Evolutionary conservation across 2,797 vertebrate species (phyloP).

Genomic region (Danio kyathit): DNA sequence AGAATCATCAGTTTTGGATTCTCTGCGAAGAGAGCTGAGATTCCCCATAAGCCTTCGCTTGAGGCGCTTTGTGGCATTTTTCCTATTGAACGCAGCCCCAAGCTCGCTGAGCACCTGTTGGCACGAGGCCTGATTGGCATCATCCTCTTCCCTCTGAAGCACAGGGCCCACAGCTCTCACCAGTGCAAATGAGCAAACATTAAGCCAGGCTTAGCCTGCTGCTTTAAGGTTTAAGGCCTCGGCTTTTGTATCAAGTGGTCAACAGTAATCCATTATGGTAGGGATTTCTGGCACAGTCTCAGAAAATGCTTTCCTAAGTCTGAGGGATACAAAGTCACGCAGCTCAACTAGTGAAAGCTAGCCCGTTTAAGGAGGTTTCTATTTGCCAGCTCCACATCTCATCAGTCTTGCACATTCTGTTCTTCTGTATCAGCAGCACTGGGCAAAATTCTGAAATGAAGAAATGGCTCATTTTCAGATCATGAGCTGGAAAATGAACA

Average conservation of each 20-base stretch:
- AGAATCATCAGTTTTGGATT: conserved; percentile 50
- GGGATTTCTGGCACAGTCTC: conserved; percentile 42
- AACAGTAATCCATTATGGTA: conserved; percentile 49
- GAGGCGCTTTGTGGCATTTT: conserved; percentile 28
- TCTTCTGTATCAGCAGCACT: not conserved
- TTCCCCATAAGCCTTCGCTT: conserved; percentile 46
- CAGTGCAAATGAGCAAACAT: conserved; percentile 33
- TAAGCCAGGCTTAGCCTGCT: conserved; percentile 40
- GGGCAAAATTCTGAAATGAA: not conserved
- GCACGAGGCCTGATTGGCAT: conserved; percentile 52
- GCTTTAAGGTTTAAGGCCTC: conserved; percentile 42
- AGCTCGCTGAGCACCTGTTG: conserved; percentile 51
- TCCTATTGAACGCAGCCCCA: conserved; percentile 28
- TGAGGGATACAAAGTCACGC: not conserved
- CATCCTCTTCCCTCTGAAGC: conserved; percentile 28
- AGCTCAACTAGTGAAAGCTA: conserved; percentile 26
- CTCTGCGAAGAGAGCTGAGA: conserved; percentile 36
- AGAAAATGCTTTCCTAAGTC: conserved; percentile 23
- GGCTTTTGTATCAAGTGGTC: conserved; percentile 48
- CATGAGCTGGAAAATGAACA: not conserved
- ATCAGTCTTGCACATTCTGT: not conserved
- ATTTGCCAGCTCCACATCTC: not conserved
- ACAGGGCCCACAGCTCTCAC: conserved; percentile 7
- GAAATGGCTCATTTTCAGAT: not conserved
- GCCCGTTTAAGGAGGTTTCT: conserved; percentile 22